Evolutionary conservation across 2,888 invertebrate species (phyloP), one percentile per base, ranked within the genome.

Genomic region (Phortica magna): DNA sequence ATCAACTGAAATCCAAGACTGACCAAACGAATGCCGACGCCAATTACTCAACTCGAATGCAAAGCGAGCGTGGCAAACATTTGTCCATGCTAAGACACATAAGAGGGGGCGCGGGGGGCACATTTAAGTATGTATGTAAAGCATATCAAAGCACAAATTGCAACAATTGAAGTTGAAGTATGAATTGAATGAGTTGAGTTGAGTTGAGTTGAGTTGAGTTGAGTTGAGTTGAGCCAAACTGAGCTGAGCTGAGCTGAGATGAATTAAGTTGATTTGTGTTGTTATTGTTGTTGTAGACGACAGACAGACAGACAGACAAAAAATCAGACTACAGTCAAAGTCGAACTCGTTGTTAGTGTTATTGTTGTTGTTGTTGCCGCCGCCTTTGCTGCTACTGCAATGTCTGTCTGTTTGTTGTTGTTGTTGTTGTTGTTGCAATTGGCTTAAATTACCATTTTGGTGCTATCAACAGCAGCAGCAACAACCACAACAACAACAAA

Each of bases 41-140:
- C 83, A 85, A 88, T 88, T 85, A 86, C 84, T 82, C 86, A 84
- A 84, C 84, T 82, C 79, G 79, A 78, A 80, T 79, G 53, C 41
- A 57, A 22, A 76, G 72, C 41, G 55, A 22, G 55, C 14, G 48
- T 6, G 41, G 78, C 81, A 80, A 83, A 84, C 86, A 86, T 85
- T 31, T 55, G 55, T 55, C 2, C 9, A 7, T 61, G 22, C 17
- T 7, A 7, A 61, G 19, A 17, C 17, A 22, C 7, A 6, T 19
- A 17, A 6, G 70, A 9, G 19, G 14, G 22, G 39, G 41, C 14
- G 65, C 12, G 22, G 19, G 12, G 68, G 22, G 70, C 2, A n/a
- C n/a, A n/a, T 10, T 17, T n/a, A 14, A 17, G 22, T 61, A 59
- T 17, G n/a, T 43, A 42, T 43, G 43, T 71, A 55, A 57, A 41